Conservation (phyloP, 2,888 invertebrate species). For the Oscheius onirici region DNA sequence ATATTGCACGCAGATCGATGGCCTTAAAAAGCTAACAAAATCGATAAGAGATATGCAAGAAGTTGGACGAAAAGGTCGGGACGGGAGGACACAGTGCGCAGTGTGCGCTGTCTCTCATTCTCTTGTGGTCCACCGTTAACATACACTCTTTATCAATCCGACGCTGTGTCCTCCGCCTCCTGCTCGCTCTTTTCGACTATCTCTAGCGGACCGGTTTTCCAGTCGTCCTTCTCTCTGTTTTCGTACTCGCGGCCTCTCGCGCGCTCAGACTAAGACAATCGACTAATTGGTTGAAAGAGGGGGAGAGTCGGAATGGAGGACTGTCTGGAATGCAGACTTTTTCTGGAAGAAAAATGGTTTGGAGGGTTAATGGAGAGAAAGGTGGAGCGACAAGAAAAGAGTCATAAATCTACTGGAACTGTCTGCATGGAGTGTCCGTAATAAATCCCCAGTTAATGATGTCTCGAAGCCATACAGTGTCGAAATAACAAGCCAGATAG, state of each 20-base stretch:
- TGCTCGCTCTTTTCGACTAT: constrained; percentile 3
- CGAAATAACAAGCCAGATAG: too few relatives aligned
- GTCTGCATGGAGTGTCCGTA: background rate
- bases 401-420: background rate
- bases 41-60: background rate
- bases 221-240: constrained; percentile 28
- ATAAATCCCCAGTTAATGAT: too few relatives aligned
- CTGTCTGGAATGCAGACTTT: background rate
- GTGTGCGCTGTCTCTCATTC: background rate
- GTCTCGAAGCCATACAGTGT: too few relatives aligned
- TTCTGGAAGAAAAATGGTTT: background rate
- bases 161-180: constrained; percentile 15
- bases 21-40: too few relatives aligned
- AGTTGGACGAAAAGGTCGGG: background rate
- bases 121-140: constrained; percentile 33
- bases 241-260: constrained; percentile 6
- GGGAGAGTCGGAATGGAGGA: background rate
- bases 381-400: background rate
- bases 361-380: constrained; percentile 1
- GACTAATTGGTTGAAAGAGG: constrained; percentile 29
- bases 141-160: constrained; percentile 35
- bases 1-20: too few relatives aligned
- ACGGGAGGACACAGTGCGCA: constrained; percentile 17
- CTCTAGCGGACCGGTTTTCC: constrained; percentile 27
- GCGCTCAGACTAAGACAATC: constrained; percentile 34